Evolutionary conservation across 2,113 vertebrate genomes (phyloP), one percentile per base, ranked within the genome.

Genomic region (Carlito syrichta): DNA sequence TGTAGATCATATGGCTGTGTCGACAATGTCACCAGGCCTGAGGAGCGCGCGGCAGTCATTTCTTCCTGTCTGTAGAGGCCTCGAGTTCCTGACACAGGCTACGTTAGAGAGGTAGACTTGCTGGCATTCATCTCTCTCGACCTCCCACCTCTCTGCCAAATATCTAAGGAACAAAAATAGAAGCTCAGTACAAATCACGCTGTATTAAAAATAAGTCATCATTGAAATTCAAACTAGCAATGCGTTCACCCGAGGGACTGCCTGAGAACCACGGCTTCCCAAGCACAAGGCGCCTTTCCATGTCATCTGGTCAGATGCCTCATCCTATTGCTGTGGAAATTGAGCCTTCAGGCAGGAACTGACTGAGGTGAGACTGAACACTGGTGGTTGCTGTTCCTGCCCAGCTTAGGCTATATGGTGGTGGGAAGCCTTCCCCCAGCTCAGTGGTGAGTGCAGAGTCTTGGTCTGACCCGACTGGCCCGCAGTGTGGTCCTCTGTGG

Each of bases 401-500:
- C 27, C 43, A 69, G 50, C 13, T 54, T 52, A 58, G 48, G 25
- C 43, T 74, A 32, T 43, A 38, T 63, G 20, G 32, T 16, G 11
- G 56, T 78, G 69, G n/a, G 83, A 82, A 86, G 35, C 50, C 40
- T 85, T 71, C 19, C 27, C 89, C 48, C 0, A 1, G 35, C 48
- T 96, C 69, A 54, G 38, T 16, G 73, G 43, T 71, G 45, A 52
- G 71, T 81, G 58, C 45, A 71, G 63, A 74, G 56, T 95, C 74
- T 97, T 62, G 60, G 73, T 74, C 91, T 74, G 83, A 79, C 79
- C n/a, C 82, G 68, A 95, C 40, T 85, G 87, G 69, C 56, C 89
- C 60, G 52, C 25, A 86, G 66, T 50, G 45, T 71, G 74, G 78
- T 3, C 89, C 95, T 96, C 89, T 97, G 96, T 95, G 97, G 92